Evolutionary conservation across 1,140 invertebrate species (phyloP).

Genomic region (Daktulosphaira vitifoliae): DNA sequence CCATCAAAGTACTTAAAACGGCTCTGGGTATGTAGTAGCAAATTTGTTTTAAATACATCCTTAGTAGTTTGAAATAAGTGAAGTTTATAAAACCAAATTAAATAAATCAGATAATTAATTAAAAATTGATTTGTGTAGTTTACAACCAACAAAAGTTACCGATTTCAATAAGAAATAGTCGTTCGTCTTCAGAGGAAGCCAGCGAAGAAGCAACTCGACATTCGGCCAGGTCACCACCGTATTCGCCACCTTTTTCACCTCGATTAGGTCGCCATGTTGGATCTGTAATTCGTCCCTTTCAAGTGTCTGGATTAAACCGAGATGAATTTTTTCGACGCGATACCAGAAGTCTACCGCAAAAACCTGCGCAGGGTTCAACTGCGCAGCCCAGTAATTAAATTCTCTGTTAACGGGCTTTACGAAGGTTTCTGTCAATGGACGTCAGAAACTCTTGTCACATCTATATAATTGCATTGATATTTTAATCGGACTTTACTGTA

Average conservation of each 20-base stretch:
- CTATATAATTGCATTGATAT: too few species aligned
- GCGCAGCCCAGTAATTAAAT: too few species aligned
- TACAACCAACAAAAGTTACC: conserved; percentile 1
- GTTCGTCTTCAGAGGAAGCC: conserved; percentile 26
- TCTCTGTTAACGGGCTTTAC: background rate
- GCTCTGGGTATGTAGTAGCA: too few species aligned
- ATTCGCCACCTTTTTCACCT: conserved; percentile 35
- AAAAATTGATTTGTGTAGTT: background rate
- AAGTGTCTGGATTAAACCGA: background rate
- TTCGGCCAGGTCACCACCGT: conserved; percentile 8
- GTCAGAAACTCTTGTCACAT: too few species aligned
- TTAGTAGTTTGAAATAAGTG: too few species aligned
- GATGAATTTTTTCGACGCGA: background rate
- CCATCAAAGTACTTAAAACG: too few species aligned
- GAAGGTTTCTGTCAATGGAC: too few species aligned
- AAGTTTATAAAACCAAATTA: too few species aligned
- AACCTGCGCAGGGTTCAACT: background rate
- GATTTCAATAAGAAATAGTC: background rate
- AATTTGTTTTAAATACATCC: too few species aligned
- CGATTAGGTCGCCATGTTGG: conserved; percentile 32
- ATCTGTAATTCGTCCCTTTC: background rate
- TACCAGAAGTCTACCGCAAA: background rate
- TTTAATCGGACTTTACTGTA: too few species aligned
- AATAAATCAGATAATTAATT: too few species aligned
- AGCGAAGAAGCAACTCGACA: conserved; percentile 10